phyloP scores from a whole-genome alignment of 2,113 vertebrate genomes.

The Rafetus swinhoei region DNA sequence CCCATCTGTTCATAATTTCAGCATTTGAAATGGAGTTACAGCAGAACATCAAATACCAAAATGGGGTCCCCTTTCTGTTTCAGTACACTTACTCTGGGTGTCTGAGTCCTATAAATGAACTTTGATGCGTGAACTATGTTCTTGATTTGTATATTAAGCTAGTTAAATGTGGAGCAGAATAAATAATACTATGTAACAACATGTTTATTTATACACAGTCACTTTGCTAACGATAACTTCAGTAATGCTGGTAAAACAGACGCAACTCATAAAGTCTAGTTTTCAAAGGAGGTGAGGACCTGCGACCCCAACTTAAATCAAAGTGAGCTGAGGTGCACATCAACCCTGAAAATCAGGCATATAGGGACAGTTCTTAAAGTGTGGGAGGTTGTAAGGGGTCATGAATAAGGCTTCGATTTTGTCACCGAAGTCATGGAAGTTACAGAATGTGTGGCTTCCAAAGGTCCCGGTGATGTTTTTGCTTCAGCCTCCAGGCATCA shows the following conservation, averaged over 20 bases:
- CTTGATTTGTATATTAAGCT: not conserved
- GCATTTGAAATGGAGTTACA: not conserved
- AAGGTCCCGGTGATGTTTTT: no score
- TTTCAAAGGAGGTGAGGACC: fast-evolving
- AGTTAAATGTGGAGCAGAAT: not conserved
- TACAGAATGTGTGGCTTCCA: no score
- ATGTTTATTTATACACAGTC: not conserved
- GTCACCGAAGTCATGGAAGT: no score
- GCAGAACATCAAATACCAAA: not conserved
- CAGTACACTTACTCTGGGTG: not conserved
- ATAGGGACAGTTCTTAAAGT: not conserved
- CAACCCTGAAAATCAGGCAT: not conserved
- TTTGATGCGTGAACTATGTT: not conserved
- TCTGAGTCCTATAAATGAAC: not conserved
- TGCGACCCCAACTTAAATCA: not conserved
- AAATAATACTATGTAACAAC: no score
- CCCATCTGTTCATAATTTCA: not conserved
- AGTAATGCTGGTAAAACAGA: not conserved
- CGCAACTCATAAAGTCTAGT: fast-evolving
- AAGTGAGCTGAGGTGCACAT: no score
- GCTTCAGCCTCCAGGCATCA: no score
- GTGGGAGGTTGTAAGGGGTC: not conserved
- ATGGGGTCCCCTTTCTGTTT: not conserved
- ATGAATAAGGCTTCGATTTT: no score
- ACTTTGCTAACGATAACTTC: not conserved